Evolutionary conservation across 1,140 invertebrate genomes (phyloP), one percentile per base, ranked within the genome.

Genomic region (Diprion similis): DNA sequence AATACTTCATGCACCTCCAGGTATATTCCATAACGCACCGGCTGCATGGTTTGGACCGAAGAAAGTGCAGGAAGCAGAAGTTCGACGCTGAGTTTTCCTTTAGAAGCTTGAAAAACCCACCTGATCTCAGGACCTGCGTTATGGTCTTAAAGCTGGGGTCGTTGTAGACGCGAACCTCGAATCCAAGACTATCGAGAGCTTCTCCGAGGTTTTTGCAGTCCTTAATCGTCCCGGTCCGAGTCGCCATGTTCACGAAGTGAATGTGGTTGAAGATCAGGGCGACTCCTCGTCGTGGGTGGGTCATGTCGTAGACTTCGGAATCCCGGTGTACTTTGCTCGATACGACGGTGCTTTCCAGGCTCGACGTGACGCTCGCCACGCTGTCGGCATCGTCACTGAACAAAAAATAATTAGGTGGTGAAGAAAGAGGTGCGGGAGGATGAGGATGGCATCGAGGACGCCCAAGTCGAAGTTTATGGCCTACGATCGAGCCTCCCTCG

Each of bases 211-310:
- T 80, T n/a, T 84, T 78, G 9, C 85, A 78, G 78, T 91, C 90
- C 48, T 83, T 82, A n/a, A 87, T 80, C 6, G 89, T 89, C 10
- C 89, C 89, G 8, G 79, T 78, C 13, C 89, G 81, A 24, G 76
- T 73, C 68, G 79, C 64, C 72, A 86, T 82, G 0, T 80, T 80
- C 64, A 85, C 82, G 75, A 92, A 91, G 0, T 86, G 73, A 80
- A 91, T 89, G 81, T 95, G 92, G 79, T 95, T 95, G 51, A 95
- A 92, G 47, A 95, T 93, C 0, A 95, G 64, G 15, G 93, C 93
- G 0, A 87, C 82, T 45, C 94, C 94, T 68, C 92, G 83, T 68
- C 89, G 86, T 8, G 78, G 71, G 77, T 94, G 90, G 70, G 89
- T 87, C 90, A 92, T 93, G 66, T 91, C 87, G 78, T 95, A 95